phyloP scores from a whole-genome alignment of 2,113 vertebrate genomes.

The Amphiprion percula region DNA sequence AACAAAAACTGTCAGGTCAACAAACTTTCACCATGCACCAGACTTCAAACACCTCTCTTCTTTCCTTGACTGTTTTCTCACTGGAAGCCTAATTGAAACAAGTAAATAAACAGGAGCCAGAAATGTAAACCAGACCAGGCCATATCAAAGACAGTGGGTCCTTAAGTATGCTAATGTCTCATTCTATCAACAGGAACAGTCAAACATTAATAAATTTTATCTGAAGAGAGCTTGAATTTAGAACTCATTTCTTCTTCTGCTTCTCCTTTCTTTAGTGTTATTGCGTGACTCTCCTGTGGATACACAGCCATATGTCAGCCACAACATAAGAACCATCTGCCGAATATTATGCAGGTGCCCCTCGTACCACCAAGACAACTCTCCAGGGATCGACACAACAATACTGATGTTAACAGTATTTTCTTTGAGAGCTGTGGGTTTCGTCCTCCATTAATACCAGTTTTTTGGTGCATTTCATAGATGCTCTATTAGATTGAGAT shows the following conservation, averaged over 20 bases:
- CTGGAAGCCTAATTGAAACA: conserved; percentile 36
- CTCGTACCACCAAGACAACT: too few species aligned
- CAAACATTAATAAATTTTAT: conserved; percentile 29
- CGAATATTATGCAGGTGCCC: too few species aligned
- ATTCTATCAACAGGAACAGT: conserved; percentile 18
- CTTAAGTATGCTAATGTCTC: conserved; percentile 22
- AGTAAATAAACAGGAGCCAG: conserved; percentile 47
- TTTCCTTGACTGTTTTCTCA: conserved; percentile 30
- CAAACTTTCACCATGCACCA: conserved; percentile 19
- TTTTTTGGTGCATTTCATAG: too few species aligned
- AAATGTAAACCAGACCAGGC: conserved; percentile 26
- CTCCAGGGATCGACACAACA: too few species aligned
- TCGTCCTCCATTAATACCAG: too few species aligned
- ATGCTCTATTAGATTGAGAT: too few species aligned
- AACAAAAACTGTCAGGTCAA: conserved; percentile 7
- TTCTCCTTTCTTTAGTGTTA: too few species aligned
- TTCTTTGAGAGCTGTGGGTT: too few species aligned
- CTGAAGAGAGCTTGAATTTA: conserved; percentile 3
- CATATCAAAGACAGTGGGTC: conserved; percentile 6
- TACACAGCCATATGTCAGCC: background rate
- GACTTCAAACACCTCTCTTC: conserved; percentile 22
- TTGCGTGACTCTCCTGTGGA: background rate
- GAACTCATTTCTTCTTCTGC: background rate
- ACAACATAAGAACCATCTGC: too few species aligned
- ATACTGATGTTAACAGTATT: too few species aligned